These are phyloP conservation scores for Hybognathus amarus DNA, from an alignment of 2,797 vertebrate genomes.

Conservation along the genomic window DNA sequence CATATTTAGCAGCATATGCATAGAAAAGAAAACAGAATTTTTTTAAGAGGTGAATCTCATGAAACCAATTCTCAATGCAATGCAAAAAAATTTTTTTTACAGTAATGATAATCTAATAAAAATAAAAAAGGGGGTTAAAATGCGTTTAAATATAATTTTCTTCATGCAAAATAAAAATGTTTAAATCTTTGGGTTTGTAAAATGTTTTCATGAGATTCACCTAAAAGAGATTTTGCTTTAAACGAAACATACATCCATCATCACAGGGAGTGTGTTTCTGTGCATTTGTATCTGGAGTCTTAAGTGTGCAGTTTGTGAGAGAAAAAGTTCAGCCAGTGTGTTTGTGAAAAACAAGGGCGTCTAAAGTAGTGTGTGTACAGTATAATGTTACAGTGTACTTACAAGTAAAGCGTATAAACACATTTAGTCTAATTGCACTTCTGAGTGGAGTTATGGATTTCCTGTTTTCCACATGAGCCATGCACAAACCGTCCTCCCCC, in stretches of 20 bases:
- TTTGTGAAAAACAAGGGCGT: background rate
- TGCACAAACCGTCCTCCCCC: background rate
- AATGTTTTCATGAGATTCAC: slow-evolving; percentile 25
- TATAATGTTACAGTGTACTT: slow-evolving; percentile 38
- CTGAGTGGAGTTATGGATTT: slow-evolving; percentile 65
- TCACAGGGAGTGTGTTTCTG: slow-evolving; percentile 18
- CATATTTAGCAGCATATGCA: slow-evolving; percentile 69
- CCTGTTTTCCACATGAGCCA: slow-evolving; percentile 35
- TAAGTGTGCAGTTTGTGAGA: slow-evolving; percentile 6
- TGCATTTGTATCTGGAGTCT: background rate
- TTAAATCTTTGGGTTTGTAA: background rate
- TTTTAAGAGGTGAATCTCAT: slow-evolving; percentile 3
- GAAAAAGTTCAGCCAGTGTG: slow-evolving; percentile 8
- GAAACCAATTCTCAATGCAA: background rate
- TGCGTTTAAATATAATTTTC: background rate
- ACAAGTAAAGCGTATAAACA: slow-evolving; percentile 36
- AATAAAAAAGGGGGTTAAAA: background rate
- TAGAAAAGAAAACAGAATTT: slow-evolving; percentile 22
- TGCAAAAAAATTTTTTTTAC: background rate
- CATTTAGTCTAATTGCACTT: slow-evolving; percentile 78
- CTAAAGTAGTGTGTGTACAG: slow-evolving; percentile 33
- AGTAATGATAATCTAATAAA: background rate
- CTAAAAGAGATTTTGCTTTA: background rate
- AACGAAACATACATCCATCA: background rate
- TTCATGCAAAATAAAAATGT: background rate